These are phyloP conservation scores for Hormaphis cornu DNA, from an alignment of 1,140 invertebrate species.

Conservation along the genomic window DNA sequence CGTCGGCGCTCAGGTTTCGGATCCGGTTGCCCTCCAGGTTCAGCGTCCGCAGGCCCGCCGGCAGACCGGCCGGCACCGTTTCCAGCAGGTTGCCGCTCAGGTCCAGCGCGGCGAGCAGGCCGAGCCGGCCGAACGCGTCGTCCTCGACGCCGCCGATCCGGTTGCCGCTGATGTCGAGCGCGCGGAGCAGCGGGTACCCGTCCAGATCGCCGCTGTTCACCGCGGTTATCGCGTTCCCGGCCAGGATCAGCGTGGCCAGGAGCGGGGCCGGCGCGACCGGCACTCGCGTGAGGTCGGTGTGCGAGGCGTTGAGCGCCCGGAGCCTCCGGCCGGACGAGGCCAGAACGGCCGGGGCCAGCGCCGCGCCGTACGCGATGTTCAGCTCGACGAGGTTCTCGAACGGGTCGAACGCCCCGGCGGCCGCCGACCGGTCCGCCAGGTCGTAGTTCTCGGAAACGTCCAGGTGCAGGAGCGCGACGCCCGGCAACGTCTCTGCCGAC, in stretches of 20 bases:
- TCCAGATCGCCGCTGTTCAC: constrained; percentile 78
- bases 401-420: neutral
- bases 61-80: constrained; percentile 56
- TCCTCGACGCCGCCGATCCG: constrained; percentile 67
- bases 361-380: neutral
- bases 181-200: constrained; percentile 72
- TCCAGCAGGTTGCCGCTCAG: constrained; percentile 64
- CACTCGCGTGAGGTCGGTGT: constrained; percentile 65
- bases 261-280: constrained; percentile 75
- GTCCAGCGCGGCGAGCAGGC: constrained; percentile 66
- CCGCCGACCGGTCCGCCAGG: neutral
- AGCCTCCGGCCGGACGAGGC: constrained; percentile 49
- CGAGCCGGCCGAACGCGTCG: constrained; percentile 71
- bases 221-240: constrained; percentile 61
- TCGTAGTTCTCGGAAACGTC: neutral
- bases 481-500: neutral
- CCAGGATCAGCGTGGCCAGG: constrained; percentile 64
- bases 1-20: neutral
- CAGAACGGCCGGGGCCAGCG: constrained; percentile 30
- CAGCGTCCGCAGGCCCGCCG: constrained; percentile 51
- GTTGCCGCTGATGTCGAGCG: constrained; percentile 73
- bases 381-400: neutral
- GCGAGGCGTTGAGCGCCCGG: constrained; percentile 71
- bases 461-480: neutral
- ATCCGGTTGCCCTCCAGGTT: constrained; percentile 60